A percentile compares a stretch with the other conserved stretches of the same genome.
Evolutionary conservation across 2,888 invertebrate species (phyloP).

Genomic region (Pantelozetes paolii): DNA sequence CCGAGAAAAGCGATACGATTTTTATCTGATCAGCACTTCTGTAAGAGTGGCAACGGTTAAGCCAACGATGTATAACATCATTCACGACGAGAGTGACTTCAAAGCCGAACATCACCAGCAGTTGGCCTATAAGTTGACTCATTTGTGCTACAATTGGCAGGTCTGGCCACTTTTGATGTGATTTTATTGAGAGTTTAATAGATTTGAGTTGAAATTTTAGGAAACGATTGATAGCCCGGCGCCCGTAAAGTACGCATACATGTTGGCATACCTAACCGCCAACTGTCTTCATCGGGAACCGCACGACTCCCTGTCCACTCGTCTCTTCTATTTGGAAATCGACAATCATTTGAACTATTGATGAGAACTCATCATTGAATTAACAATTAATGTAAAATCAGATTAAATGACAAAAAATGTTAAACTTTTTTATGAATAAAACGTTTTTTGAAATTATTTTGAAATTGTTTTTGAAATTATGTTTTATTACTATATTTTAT

Average conservation of each 20-base stretch:
- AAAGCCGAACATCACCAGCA: slow-evolving; percentile 71
- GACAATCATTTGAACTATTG: no score
- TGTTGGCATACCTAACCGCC: slow-evolving; percentile 79
- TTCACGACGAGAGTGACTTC: slow-evolving; percentile 67
- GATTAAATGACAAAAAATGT: no score
- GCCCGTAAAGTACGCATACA: slow-evolving; percentile 91
- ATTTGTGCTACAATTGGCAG: slow-evolving; percentile 89
- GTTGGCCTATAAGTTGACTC: slow-evolving; percentile 76
- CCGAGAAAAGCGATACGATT: slow-evolving; percentile 65
- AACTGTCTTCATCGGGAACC: slow-evolving; percentile 64
- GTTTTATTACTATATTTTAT: no score
- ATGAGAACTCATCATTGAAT: no score
- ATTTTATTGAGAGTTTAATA: not conserved
- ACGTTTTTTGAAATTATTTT: no score
- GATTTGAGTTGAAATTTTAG: slow-evolving; percentile 48
- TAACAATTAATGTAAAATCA: no score
- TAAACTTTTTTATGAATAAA: no score
- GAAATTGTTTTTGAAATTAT: no score
- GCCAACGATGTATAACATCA: slow-evolving; percentile 83
- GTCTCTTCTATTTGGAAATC: slow-evolving; percentile 44
- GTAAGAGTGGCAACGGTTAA: slow-evolving; percentile 83
- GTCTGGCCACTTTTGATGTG: slow-evolving; percentile 52
- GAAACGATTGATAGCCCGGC: slow-evolving; percentile 78
- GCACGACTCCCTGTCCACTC: slow-evolving; percentile 34
- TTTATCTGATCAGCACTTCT: slow-evolving; percentile 79